Base-by-base conservation (phyloP, 2,888 invertebrate genomes). In the Hemithea aestivaria region DNA sequence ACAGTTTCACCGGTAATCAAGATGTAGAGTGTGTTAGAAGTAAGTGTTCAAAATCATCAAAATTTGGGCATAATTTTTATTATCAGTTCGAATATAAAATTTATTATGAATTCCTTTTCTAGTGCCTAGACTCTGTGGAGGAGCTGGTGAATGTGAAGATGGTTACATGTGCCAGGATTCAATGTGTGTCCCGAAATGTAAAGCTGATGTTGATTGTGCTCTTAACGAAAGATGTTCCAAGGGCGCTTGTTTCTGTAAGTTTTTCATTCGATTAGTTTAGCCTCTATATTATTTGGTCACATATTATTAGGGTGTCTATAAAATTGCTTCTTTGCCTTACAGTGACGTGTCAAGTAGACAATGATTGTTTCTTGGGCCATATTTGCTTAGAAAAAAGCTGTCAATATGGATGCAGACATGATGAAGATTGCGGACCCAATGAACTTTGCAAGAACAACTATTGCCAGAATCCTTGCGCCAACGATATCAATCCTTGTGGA, bases 321-420 rank as follows among this genome's bases (percentile, higher is more conserved):
- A 28, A 32, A n/a, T 4, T 10, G 4, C 1, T 7, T 8, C 23
- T 42, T 22, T 40, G 40, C 22, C 59, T 84, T 62, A 38, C 72
- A 90, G 91, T 96, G 40, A 96, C 96, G 2, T 97, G 97, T 65
- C 91, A 96, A 29, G 92, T 96, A 1, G 96, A 96, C 68, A 95
- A 96, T 61, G 96, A 97, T 62, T 97, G 96, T 61, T 96, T 96
- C 90, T 87, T 96, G 40, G 96, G 96, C 1, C 96, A 96, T 61
- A 95, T 96, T 51, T 97, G 97, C 63, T 78, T 96, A 38, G 91
- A 92, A 61, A 95, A 95, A 61, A 93, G 93, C 81, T 96, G 96
- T 64, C 90, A 94, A 40, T 93, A 93, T 53, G 96, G 96, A 23
- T 97, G 96, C 66, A 92, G 94, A 51, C 90, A 90, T 9, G 94